Evolutionary conservation across 2,113 vertebrate genomes (phyloP).

Genomic region (Ceyx cyanopectus): DNA sequence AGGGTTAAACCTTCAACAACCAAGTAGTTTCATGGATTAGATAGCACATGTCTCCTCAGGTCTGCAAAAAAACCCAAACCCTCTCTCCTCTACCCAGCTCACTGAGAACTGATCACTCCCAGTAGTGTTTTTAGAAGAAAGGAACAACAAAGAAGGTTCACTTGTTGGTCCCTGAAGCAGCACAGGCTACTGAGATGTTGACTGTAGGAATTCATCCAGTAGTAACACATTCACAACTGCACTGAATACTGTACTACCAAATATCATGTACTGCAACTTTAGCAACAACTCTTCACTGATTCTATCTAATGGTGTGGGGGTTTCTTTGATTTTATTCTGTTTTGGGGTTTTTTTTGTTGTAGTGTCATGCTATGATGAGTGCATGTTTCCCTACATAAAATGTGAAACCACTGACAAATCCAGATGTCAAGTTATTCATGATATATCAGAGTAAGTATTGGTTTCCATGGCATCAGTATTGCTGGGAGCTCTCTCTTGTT

Average conservation of each 20-base stretch:
- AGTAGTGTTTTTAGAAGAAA: background rate
- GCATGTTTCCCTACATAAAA: background rate
- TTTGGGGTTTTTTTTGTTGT: background rate
- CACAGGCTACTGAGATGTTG: background rate
- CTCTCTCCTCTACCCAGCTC: background rate
- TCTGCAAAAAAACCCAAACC: background rate
- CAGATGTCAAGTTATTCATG: background rate
- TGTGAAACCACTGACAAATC: background rate
- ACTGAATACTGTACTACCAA: background rate
- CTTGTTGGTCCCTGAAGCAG: background rate
- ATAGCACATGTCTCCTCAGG: background rate
- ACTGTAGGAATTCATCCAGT: background rate
- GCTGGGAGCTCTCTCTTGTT: background rate
- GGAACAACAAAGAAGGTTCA: background rate
- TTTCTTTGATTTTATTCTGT: background rate
- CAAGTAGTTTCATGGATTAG: background rate
- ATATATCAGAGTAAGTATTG: constrained; percentile 32
- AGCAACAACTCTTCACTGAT: background rate
- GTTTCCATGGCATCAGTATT: constrained; percentile 19
- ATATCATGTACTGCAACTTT: background rate
- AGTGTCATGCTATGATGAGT: background rate
- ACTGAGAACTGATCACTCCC: background rate
- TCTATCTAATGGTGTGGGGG: background rate
- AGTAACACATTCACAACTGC: background rate
- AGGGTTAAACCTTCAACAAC: background rate